phyloP scores from a whole-genome alignment of 2,113 vertebrate genomes.

The Kobus ellipsiprymnus region DNA sequence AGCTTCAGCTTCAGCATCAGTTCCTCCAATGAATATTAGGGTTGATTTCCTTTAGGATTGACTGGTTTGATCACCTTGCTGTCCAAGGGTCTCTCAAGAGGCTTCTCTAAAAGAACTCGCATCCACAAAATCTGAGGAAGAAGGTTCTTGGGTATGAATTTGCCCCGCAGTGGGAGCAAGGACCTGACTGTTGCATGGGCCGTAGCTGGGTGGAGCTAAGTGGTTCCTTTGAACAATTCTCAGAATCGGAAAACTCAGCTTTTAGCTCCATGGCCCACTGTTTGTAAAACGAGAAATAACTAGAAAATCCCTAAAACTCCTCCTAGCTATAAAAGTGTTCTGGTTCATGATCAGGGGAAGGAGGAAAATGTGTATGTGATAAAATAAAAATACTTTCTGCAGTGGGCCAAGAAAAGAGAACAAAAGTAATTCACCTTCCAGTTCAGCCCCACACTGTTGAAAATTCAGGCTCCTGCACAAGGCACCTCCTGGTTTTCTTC shows the following conservation, averaged over 20 bases:
- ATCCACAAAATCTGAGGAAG: fast-evolving
- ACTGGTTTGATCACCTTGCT: neutral
- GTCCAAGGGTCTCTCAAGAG: neutral
- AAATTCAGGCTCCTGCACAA: neutral
- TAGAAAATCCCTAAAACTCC: neutral
- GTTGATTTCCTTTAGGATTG: neutral
- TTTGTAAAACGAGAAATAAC: neutral
- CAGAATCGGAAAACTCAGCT: neutral
- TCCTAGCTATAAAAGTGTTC: neutral
- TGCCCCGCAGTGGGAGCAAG: fast-evolving
- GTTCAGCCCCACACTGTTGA: fast-evolving
- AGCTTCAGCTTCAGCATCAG: neutral
- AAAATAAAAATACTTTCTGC: neutral
- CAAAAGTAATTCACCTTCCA: neutral
- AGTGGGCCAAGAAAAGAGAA: neutral
- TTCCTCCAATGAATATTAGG: neutral
- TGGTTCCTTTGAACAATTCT: neutral
- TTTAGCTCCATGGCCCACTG: neutral
- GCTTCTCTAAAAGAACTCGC: neutral
- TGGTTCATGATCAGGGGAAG: neutral
- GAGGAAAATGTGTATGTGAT: neutral
- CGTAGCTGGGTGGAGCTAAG: fast-evolving
- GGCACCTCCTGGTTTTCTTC: neutral
- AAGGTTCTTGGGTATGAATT: fast-evolving
- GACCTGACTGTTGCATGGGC: fast-evolving